phyloP scores from a whole-genome alignment of 37 sponge, comb jelly and placozoan genomes.

The Petrosia ficiformis region DNA sequence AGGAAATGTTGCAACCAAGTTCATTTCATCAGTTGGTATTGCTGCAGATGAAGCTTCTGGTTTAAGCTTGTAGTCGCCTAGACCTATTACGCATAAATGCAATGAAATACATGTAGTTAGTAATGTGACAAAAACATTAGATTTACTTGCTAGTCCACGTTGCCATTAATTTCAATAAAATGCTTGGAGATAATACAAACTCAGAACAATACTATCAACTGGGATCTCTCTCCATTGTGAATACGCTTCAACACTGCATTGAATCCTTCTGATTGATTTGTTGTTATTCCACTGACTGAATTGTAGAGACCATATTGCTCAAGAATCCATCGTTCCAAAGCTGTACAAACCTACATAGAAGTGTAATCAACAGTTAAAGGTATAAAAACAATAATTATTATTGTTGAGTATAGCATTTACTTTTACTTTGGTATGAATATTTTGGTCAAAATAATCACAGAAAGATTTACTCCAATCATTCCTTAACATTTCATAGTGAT shows the following conservation, averaged over 20 bases:
- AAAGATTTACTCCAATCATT: slow-evolving; percentile 22
- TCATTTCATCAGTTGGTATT: background rate
- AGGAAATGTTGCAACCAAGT: background rate
- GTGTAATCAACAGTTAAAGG: too few species aligned
- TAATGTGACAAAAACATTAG: background rate
- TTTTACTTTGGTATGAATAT: slow-evolving; percentile 12
- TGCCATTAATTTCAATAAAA: slow-evolving; percentile 13
- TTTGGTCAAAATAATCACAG: slow-evolving; percentile 12
- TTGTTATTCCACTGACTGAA: slow-evolving; percentile 11
- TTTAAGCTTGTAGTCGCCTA: background rate
- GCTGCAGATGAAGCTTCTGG: background rate
- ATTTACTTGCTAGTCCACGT: slow-evolving; percentile 1
- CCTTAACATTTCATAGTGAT: background rate
- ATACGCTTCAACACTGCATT: slow-evolving; percentile 16
- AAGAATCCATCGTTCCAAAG: slow-evolving; percentile 15
- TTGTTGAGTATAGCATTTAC: background rate
- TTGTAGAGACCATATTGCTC: background rate
- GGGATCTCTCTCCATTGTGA: slow-evolving; percentile 18
- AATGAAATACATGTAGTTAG: background rate
- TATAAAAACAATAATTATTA: background rate
- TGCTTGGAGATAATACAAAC: slow-evolving; percentile 2
- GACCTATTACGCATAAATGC: background rate
- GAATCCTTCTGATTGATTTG: slow-evolving; percentile 21
- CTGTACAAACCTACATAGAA: background rate
- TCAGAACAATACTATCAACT: slow-evolving; percentile 8